Conservation (phyloP, 2,888 invertebrate species). For the Lasiommata megera region DNA sequence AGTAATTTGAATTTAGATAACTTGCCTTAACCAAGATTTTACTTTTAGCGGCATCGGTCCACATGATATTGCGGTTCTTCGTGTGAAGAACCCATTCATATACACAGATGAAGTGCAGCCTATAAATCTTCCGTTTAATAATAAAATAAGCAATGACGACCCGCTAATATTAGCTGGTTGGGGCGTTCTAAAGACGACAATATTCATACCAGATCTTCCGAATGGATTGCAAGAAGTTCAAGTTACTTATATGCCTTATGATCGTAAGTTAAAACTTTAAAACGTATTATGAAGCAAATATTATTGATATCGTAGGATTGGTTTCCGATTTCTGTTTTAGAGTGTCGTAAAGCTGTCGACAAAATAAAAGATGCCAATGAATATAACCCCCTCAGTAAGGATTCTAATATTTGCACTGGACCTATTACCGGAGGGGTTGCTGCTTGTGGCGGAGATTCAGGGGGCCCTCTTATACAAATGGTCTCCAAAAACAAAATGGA, state of each 20-base stretch:
- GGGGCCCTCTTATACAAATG: slow-evolving; percentile 72
- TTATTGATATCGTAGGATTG: too few relatives aligned
- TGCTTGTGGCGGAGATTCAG: slow-evolving; percentile 81
- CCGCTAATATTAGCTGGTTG: slow-evolving; percentile 69
- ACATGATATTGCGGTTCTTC: slow-evolving; percentile 80
- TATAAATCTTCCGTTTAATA: slow-evolving; percentile 62
- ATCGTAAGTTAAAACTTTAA: slow-evolving; percentile 48
- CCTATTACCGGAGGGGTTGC: slow-evolving; percentile 69
- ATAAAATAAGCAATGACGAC: slow-evolving; percentile 38
- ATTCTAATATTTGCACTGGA: slow-evolving; percentile 78
- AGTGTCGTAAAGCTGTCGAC: slow-evolving; percentile 65
- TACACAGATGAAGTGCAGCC: slow-evolving; percentile 64
- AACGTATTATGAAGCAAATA: too few relatives aligned
- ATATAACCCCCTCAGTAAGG: slow-evolving; percentile 60
- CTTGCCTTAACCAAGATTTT: neutral
- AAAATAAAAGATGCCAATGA: slow-evolving; percentile 53
- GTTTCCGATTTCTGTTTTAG: slow-evolving; percentile 41
- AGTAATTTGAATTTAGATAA: too few relatives aligned
- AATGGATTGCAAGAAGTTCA: slow-evolving; percentile 67
- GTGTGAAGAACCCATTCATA: slow-evolving; percentile 49
- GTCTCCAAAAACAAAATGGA: slow-evolving; percentile 31
- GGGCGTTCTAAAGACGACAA: slow-evolving; percentile 67
- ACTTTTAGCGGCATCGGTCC: slow-evolving; percentile 63
- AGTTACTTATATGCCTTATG: slow-evolving; percentile 57
- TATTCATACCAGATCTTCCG: slow-evolving; percentile 62